Evolutionary conservation across 1,140 invertebrate species (phyloP), one percentile per base, ranked within the genome.

Genomic region (Formica selysi): DNA sequence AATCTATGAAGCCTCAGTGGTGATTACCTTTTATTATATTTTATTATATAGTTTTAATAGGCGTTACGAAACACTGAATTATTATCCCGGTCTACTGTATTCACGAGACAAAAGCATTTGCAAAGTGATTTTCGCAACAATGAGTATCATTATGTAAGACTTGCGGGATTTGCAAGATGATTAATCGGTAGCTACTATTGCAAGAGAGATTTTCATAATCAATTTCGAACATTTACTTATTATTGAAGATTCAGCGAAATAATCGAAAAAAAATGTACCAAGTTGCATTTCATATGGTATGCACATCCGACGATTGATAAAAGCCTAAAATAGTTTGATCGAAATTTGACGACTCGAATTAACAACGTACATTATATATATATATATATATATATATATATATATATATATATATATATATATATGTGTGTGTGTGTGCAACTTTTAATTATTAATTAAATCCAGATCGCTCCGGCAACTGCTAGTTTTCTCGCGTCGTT

Each of bases 361-460:
- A 41, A 80, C 22, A 16, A 4, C n/a, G 38, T 44, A 32, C 22
- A 48, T 57, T 8, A 70, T 44, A 22, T 64, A 26, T 26, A 29
- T 44, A 59, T 29, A 29, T 29, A 29, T 29, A 29, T 29, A 29
- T 29, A 29, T 29, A 29, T 29, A 29, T 29, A 29, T 29, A 29
- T 29, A n/a, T n/a, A n/a, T n/a, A n/a, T 8, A 70, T 44, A 22
- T 64, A 26, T 26, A 29, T 44, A 59, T 29, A 29, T 29, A 29
- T 29, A 29, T 29, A 29, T n/a, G n/a, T 29, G 26, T 29, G 26
- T 29, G 26, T 38, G n/a, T 3, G 11, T 26, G 36, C 8, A n/a
- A 5, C 10, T 80, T 41, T 80, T 80, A 70, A 71, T 80, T 71
- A 70, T 80, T 80, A 68, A 80, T 80, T 57, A 70, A 83, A 83